Evolutionary conservation across 2,113 vertebrate genomes (phyloP).

Genomic region (Desmodus rotundus): DNA sequence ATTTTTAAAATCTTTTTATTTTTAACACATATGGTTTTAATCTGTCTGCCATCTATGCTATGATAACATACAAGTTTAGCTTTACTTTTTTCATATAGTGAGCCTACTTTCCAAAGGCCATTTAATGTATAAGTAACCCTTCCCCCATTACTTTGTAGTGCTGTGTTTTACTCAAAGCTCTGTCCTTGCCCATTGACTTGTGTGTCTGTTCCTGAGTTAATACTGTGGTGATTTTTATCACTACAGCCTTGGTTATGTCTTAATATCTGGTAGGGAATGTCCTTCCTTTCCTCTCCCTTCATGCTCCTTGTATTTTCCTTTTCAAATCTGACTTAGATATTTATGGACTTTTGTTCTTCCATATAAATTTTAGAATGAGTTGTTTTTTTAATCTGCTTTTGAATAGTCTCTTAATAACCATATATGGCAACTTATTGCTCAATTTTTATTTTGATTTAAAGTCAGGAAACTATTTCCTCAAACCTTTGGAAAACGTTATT

Average conservation of each 20-base stretch:
- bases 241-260: neutral
- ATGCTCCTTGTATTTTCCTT: neutral
- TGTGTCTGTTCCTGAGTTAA: neutral
- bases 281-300: neutral
- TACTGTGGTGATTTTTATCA: neutral
- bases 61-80: neutral
- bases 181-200: neutral
- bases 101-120: neutral
- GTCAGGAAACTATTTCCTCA: neutral
- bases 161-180: neutral
- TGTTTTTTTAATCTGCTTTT: neutral
- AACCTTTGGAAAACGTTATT: neutral
- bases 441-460: slow-evolving; percentile 4
- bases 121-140: neutral
- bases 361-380: neutral
- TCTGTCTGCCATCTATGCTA: neutral
- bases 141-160: neutral
- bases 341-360: neutral
- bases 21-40: neutral
- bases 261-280: neutral
- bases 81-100: neutral
- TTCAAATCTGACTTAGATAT: neutral
- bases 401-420: neutral
- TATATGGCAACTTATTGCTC: neutral
- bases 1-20: neutral